Base-by-base conservation (phyloP, 1,140 invertebrate species). In the Diabrotica undecimpunctata region DNA sequence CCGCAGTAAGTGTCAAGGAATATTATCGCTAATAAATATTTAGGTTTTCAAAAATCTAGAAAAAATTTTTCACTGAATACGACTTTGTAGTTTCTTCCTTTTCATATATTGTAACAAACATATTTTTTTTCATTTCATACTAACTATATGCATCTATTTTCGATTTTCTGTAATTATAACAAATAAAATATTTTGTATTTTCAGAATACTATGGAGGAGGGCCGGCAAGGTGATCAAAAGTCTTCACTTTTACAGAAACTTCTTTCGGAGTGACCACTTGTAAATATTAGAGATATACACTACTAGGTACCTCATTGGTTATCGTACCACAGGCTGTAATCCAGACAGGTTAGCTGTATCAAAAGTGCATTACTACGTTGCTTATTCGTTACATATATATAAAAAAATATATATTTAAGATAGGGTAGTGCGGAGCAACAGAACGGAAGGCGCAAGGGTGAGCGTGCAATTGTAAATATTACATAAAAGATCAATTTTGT, bases 201-300 rank as follows among this genome's bases (percentile, higher is more conserved):
- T 13, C 85, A 90, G 88, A 88, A 77, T 88, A 85, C 84, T 88
- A 86, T 88, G 86, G 88, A 89, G 84, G 88, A 88, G 83, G 82
- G 79, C 71, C 78, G 79, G 71, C 83, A 83, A 83, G 83, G 84
- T 85, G 86, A 87, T 84, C 83, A 83, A 74, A 89, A 88, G 75
- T 87, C 88, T 63, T 90, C 88, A 72, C 81, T 90, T 76, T 82
- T 91, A 72, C 88, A 90, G 82, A 90, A 90, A 79, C 81, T 90
- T 75, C 80, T 91, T 74, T 91, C 89, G 69, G 89, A 90, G 83
- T 90, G 61, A 63, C 61, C 61, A 36, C 55, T 46, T 62, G 65
- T 66, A 65, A 66, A 72, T 66, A 79, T 67, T 68, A 73, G 67
- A 72, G 62, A 80, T 80, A 78, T 79, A 72, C 71, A 75, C 75